phyloP scores from a whole-genome alignment of 2,113 vertebrate species.

The Ariopsis seemanni region DNA sequence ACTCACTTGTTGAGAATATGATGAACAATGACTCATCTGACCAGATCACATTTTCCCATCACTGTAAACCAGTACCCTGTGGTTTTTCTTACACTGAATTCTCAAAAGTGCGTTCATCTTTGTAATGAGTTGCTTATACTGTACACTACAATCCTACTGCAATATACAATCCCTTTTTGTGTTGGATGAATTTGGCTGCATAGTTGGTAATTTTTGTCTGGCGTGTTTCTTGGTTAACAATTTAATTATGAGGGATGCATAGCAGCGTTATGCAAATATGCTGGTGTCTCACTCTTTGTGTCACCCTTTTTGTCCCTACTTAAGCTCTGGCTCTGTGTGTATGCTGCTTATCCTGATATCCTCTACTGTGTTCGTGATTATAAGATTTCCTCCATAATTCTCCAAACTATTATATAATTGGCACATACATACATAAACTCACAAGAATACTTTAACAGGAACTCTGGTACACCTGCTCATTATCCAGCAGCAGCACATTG shows the following conservation, averaged over 20 bases:
- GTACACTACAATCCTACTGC: background rate
- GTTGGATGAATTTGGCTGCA: background rate
- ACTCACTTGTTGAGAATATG: background rate
- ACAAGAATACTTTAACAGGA: background rate
- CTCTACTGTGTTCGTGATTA: background rate
- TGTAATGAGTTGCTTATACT: background rate
- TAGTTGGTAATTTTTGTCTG: background rate
- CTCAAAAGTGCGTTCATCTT: background rate
- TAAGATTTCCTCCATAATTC: background rate
- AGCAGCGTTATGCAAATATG: background rate
- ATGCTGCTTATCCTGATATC: background rate
- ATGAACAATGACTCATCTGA: slow-evolving; percentile 2
- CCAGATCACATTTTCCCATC: background rate
- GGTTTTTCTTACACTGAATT: background rate
- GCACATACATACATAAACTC: background rate
- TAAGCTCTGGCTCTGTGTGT: background rate
- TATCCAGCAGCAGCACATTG: background rate
- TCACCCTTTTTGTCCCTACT: background rate
- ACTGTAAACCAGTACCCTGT: background rate
- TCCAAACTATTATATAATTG: background rate
- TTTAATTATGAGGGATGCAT: background rate
- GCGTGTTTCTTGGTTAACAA: background rate
- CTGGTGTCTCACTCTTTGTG: background rate
- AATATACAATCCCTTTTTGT: background rate
- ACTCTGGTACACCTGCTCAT: background rate